phyloP scores from a whole-genome alignment of 2,113 vertebrate species.

The Pholis gunnellus region DNA sequence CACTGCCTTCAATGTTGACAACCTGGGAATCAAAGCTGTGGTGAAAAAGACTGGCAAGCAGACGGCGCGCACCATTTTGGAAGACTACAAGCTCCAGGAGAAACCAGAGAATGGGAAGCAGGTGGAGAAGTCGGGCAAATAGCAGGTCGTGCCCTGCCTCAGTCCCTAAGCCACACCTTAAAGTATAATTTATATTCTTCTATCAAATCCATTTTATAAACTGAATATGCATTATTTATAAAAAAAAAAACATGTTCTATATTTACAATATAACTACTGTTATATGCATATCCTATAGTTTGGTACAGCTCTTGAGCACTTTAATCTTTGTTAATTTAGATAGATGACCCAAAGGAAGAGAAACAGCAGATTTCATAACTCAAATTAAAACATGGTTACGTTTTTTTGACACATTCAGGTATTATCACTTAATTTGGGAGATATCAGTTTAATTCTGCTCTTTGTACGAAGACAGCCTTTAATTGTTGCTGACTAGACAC shows the following conservation, averaged over 20 bases:
- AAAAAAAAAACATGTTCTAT: conserved; percentile 36
- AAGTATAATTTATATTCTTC: conserved; percentile 48
- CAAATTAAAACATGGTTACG: not conserved
- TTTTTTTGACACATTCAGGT: conserved; percentile 10
- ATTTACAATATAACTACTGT: conserved; percentile 43
- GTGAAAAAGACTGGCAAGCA: conserved; percentile 95
- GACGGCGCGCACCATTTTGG: conserved; percentile 89
- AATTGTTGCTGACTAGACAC: conserved; percentile 9
- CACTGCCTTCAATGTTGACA: conserved; percentile 95
- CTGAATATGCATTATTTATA: conserved; percentile 68
- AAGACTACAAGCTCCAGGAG: conserved; percentile 91
- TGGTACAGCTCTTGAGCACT: conserved; percentile 64
- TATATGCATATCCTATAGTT: conserved; percentile 56
- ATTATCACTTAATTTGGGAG: not conserved
- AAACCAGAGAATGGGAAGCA: conserved; percentile 60
- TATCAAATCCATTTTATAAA: conserved; percentile 55
- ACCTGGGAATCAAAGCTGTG: conserved; percentile 95
- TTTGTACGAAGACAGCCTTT: conserved; percentile 20
- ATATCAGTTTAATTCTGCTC: not conserved
- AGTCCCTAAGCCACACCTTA: conserved; percentile 66
- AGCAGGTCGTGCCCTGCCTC: conserved; percentile 21
- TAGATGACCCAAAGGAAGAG: conserved; percentile 17
- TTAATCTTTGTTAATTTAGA: conserved; percentile 57
- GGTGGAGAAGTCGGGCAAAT: conserved; percentile 70
- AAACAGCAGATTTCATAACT: conserved; percentile 6